phyloP scores from a whole-genome alignment of 2,797 vertebrate species.

The Labroides dimidiatus region DNA sequence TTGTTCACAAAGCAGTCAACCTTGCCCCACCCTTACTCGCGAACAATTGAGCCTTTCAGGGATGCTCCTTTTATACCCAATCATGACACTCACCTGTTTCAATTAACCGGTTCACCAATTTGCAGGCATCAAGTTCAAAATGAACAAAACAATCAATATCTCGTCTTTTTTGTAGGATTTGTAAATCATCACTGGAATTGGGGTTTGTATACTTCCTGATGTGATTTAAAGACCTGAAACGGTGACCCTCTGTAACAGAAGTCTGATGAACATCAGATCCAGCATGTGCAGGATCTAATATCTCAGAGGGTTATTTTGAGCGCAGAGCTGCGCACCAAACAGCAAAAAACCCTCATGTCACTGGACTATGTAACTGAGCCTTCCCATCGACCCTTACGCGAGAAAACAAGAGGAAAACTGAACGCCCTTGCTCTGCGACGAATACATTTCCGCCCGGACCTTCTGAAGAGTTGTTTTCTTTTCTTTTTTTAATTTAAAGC shows the following conservation, averaged over 20 bases:
- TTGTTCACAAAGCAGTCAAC: too few relatives aligned
- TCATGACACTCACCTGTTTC: too few relatives aligned
- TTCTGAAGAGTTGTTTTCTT: background rate
- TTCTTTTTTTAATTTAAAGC: too few relatives aligned
- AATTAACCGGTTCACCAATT: too few relatives aligned
- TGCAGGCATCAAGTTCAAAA: too few relatives aligned
- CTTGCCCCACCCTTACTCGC: too few relatives aligned
- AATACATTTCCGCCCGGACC: background rate
- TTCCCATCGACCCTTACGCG: conserved; percentile 38
- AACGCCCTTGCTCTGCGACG: background rate
- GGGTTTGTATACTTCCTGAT: too few relatives aligned
- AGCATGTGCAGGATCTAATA: conserved; percentile 24
- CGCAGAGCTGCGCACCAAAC: conserved; percentile 9
- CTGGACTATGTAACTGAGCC: conserved; percentile 39
- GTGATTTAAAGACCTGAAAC: conserved; percentile 24
- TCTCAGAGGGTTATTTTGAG: conserved; percentile 51
- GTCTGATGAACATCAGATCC: conserved; percentile 9
- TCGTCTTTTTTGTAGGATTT: too few relatives aligned
- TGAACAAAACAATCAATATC: too few relatives aligned
- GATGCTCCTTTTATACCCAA: too few relatives aligned
- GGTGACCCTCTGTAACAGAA: conserved; percentile 6
- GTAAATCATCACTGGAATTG: too few relatives aligned
- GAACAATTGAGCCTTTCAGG: too few relatives aligned
- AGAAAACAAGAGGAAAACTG: conserved; percentile 4
- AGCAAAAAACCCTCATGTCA: background rate